Evolutionary conservation across 2,888 invertebrate species (phyloP), one percentile per base, ranked within the genome.

Genomic region (Pollenia griseotomentosa): DNA sequence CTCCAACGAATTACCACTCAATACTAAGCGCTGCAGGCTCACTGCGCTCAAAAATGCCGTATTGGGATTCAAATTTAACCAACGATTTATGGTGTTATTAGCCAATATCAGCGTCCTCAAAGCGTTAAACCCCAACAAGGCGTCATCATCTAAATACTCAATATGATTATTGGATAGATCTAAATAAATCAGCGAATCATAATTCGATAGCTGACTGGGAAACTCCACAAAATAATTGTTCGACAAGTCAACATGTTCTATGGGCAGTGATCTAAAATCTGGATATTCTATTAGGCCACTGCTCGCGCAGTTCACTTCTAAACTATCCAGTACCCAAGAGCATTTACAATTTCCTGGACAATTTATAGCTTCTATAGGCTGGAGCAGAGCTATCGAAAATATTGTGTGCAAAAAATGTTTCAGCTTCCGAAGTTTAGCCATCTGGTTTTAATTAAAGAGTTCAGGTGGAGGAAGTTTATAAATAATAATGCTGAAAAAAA

Each of bases 1-100:
- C 55, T 90, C 92, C 57, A 97, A 93, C 51, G 94, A 94, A 92
- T 97, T 97, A 68, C 94, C 93, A 0, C 96, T 95, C n/a, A 97
- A 92, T 88, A 95, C 95, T n/a, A 97, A 92, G 57, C 93, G 94
- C 89, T 94, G 94, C 68, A 97, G 92, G 68, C 93, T 95, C 0
- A 91, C 91, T 0, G 95, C 94, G 82, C 94, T 93, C 73, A 91
- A 89, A 40, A 95, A 93, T 2, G 95, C 93, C 44, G 94, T 92
- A 83, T 94, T 94, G 0, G 95, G 95, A 90, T 94, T 94, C 53
- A 96, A 92, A 66, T 94, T 94, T 3, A 93, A 89, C 96, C 96
- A 95, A 73, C 94, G 93, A 44, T 92, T 93, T 85, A 97, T 95
- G 71, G 94, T 91, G 90, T 97, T 97, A 82, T 94, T 94, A 40